Percentiles rank a stretch among this genome's conserved stretches.
Conservation (phyloP, 2,113 vertebrate genomes). For the Paramisgurnus dabryanus region DNA sequence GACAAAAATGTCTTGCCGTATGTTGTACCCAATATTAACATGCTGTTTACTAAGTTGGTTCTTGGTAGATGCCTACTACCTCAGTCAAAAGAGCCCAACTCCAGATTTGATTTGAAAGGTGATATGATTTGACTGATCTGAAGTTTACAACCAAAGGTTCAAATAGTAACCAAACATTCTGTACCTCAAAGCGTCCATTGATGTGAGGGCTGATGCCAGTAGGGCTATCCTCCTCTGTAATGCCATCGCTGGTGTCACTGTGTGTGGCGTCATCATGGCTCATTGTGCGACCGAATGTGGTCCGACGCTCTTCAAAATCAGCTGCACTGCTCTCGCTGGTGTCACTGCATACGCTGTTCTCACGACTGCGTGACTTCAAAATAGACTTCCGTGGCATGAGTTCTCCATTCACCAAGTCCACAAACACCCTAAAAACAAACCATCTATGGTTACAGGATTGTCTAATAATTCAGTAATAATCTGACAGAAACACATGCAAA, state of each 20-base stretch:
- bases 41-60: not conserved
- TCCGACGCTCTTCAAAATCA: constrained; percentile 85
- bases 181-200: constrained; percentile 71
- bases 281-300: constrained; percentile 71
- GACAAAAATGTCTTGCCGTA: not conserved
- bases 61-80: too few relatives aligned
- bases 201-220: constrained; percentile 62
- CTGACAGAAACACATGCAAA: too few relatives aligned
- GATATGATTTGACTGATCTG: too few relatives aligned
- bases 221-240: constrained; percentile 78
- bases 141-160: too few relatives aligned
- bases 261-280: constrained; percentile 75
- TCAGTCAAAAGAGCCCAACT: too few relatives aligned
- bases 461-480: too few relatives aligned
- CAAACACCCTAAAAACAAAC: constrained; percentile 82
- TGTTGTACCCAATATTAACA: not conserved
- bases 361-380: constrained; percentile 95
- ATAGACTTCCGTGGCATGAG: constrained; percentile 90
- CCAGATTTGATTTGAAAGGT: too few relatives aligned
- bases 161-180: not conserved
- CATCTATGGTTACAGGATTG: too few relatives aligned
- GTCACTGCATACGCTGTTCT: constrained; percentile 97
- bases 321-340: constrained; percentile 81
- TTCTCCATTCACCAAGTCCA: constrained; percentile 94
- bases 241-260: constrained; percentile 82